Evolutionary conservation across 2,888 invertebrate genomes (phyloP).

Genomic region (Oligia strigilis): DNA sequence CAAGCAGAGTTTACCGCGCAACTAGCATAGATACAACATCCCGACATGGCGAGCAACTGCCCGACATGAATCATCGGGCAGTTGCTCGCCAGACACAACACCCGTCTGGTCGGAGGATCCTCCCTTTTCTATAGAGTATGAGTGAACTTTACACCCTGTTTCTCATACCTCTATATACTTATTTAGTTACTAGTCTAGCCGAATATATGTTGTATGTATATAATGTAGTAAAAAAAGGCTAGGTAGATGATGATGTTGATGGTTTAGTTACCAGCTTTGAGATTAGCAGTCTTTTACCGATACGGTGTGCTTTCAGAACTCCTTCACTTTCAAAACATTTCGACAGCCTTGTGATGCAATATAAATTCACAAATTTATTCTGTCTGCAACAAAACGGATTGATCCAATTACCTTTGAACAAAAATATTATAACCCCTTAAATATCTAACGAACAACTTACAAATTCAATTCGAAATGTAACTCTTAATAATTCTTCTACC

Average conservation of each 20-base stretch:
- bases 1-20: too few relatives aligned
- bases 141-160: too few relatives aligned
- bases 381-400: neutral
- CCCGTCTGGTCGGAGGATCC: too few relatives aligned
- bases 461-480: constrained; percentile 47
- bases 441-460: constrained; percentile 27
- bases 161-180: too few relatives aligned
- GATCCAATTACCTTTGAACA: constrained; percentile 15
- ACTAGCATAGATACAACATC: too few relatives aligned
- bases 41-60: too few relatives aligned
- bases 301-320: neutral
- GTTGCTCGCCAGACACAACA: too few relatives aligned
- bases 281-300: neutral
- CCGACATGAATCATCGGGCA: too few relatives aligned
- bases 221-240: neutral
- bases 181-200: too few relatives aligned
- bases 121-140: too few relatives aligned
- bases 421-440: constrained; percentile 7
- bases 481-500: constrained; percentile 41
- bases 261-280: neutral
- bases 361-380: neutral
- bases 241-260: too few relatives aligned
- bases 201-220: too few relatives aligned
- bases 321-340: neutral
- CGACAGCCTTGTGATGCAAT: neutral